Evolutionary conservation across 1,140 invertebrate species (phyloP).

Genomic region (Chionoecetes opilio): DNA sequence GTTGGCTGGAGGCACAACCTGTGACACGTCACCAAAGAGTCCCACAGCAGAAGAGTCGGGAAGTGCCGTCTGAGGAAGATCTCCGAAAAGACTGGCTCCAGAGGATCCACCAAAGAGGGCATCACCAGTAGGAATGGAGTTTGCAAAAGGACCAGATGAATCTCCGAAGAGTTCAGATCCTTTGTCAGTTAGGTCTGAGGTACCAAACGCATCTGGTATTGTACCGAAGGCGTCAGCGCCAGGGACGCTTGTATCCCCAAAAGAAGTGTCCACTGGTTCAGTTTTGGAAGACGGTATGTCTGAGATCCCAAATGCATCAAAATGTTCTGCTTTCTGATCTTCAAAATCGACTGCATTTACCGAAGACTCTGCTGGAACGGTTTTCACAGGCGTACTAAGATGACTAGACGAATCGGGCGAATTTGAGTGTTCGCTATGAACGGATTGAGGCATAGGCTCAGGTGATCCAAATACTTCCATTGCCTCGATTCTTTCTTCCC

Average conservation of each 20-base stretch:
- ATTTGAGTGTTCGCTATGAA: constrained; percentile 58
- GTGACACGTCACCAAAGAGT: constrained; percentile 68
- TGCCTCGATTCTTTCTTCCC: constrained; percentile 67
- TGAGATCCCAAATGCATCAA: constrained; percentile 52
- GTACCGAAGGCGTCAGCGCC: constrained; percentile 73
- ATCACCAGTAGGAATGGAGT: constrained; percentile 58
- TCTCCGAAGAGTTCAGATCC: constrained; percentile 71
- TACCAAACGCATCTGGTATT: constrained; percentile 78
- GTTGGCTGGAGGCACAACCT: constrained; percentile 70
- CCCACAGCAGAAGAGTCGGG: constrained; percentile 56
- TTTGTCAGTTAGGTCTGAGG: constrained; percentile 77
- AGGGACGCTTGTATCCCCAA: constrained; percentile 78
- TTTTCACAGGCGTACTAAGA: constrained; percentile 45
- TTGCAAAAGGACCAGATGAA: constrained; percentile 39
- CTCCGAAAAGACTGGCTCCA: constrained; percentile 69
- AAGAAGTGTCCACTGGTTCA: constrained; percentile 35
- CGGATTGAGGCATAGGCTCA: constrained; percentile 68
- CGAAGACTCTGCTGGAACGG: constrained; percentile 60
- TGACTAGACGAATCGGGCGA: constrained; percentile 56
- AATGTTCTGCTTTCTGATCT: constrained; percentile 56
- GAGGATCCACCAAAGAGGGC: constrained; percentile 59
- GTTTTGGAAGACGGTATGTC: constrained; percentile 53
- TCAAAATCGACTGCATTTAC: constrained; percentile 45
- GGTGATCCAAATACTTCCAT: constrained; percentile 74
- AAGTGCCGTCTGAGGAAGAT: constrained; percentile 46